Base-by-base conservation (phyloP, 2,113 vertebrate genomes). In the Noctilio leporinus region DNA sequence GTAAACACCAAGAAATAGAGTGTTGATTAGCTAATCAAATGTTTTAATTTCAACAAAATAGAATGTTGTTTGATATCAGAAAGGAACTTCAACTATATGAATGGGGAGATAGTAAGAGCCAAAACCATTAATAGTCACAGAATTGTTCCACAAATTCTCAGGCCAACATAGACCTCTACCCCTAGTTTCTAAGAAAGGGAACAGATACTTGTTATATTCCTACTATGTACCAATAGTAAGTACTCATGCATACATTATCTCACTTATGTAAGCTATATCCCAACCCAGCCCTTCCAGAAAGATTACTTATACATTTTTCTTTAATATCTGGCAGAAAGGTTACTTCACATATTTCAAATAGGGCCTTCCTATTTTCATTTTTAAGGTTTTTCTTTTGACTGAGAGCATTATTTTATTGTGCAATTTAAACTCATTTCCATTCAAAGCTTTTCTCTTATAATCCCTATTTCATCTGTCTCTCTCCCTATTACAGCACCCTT, bases 341-440 rank as follows among this genome's bases (percentile, higher is more conserved):
- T 77, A 65, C 38, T 70, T 82, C 38, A 96, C 47, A 82, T 5
- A 38, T 78, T 86, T 88, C 80, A 86, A 20, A 53, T 49, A 8
- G 33, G 38, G 11, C 5, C 47, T 92, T 95, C n/a, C 55, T 77
- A 47, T 14, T 70, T 78, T 86, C 51, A 83, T 90, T 88, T 77
- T 65, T 78, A 76, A 93, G 85, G 38, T 62, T 86, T 92, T 80
- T 33, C 65, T 81, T 95, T 95, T 64, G 49, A 93, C 47, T 76
- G 76, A 87, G 28, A 45, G 10, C 65, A 86, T 70, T 76, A 82
- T 35, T 86, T 94, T 59, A 80, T 4, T 4, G 40, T 90, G 26
- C 30, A 89, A 81, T 93, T 96, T 85, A 92, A 95, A 83, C 55
- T 73, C 26, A 35, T 94, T 77, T 93, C 65, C 65, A 83, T 86